Base-by-base conservation (phyloP, 2,888 invertebrate genomes). In the Proisotoma minuta region DNA sequence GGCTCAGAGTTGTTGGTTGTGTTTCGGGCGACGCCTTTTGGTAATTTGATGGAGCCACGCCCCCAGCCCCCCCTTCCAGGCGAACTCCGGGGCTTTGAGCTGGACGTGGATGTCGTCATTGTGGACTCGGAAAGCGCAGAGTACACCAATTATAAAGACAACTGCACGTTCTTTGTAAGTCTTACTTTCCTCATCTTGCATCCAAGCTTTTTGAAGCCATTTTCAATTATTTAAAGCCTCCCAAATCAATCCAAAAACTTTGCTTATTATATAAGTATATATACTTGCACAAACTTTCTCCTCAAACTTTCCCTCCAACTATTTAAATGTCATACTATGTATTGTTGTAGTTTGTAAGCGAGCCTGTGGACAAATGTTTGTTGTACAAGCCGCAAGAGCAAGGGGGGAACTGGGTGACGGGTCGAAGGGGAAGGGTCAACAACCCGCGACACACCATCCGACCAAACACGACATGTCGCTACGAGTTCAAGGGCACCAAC, bases 31-130 rank as follows among this genome's bases (percentile, higher is more conserved):
- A 89, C 91, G 12, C 87, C 90, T 0, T 86, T 86, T 77, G 88
- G 89, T 66, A 87, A 90, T 57, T 91, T 91, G 2, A 79, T 89
- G 57, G 74, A 74, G 20, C 86, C 87, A 59, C 82, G 65, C 28
- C 70, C 71, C 10, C 62, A 68, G 12, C 66, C 70, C 12, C 73
- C 73, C n/a, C 70, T 69, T 27, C 71, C 71, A 4, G 58, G 62
- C 15, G 69, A 70, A 2, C 81, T 92, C 60, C 81, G 89, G 2
- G 89, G 89, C 60, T 88, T 92, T 75, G 92, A 92, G 76, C 82
- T 93, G 49, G 90, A 93, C 82, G 88, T 91, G n/a, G 89, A 90
- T 75, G 88, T 93, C 40, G 84, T 91, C 40, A 91, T 91, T 76
- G 88, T 89, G 1, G 91, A 92, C 76, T 91, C 90, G 0, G 91